A percentile compares a stretch with the other conserved stretches of the same genome.
These are phyloP conservation scores for Zingel zingel DNA, from an alignment of 2,113 vertebrate genomes.

Conservation along the genomic window DNA sequence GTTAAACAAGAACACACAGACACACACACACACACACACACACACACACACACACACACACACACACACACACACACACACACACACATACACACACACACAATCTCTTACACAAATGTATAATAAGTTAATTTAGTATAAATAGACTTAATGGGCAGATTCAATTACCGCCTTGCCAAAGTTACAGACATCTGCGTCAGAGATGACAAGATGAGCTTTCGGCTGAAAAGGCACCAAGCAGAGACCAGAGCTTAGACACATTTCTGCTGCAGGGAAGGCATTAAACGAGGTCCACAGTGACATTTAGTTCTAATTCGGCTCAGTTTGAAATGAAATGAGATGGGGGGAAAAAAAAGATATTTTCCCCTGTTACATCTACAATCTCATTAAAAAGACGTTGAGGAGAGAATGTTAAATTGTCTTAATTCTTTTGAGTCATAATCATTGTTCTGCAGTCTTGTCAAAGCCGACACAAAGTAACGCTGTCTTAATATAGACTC, in stretches of 20 bases:
- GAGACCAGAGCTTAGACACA: constrained; percentile 13
- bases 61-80: too few relatives aligned
- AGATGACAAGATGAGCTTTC: constrained; percentile 29
- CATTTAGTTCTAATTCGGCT: constrained; percentile 23
- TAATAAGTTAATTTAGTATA: constrained; percentile 41
- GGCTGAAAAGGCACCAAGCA: constrained; percentile 3
- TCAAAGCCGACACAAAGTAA: not conserved
- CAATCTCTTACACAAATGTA: constrained; percentile 31
- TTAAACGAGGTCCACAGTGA: not conserved
- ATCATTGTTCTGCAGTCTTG: not conserved
- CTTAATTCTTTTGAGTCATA: not conserved
- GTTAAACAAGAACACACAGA: not conserved
- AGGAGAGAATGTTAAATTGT: not conserved
- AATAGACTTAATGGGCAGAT: constrained; percentile 47
- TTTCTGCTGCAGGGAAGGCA: constrained; percentile 7
- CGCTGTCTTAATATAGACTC: not conserved
- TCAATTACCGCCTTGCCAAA: constrained; percentile 42
- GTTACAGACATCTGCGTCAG: constrained; percentile 1
- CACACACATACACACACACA: not conserved
- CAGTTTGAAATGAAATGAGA: not conserved
- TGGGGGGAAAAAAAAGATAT: not conserved
- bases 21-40: not conserved
- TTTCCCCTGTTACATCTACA: not conserved
- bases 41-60: not conserved
- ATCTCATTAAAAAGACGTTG: not conserved